Evolutionary conservation across 2,113 vertebrate species (phyloP).

Genomic region (Egretta garzetta): DNA sequence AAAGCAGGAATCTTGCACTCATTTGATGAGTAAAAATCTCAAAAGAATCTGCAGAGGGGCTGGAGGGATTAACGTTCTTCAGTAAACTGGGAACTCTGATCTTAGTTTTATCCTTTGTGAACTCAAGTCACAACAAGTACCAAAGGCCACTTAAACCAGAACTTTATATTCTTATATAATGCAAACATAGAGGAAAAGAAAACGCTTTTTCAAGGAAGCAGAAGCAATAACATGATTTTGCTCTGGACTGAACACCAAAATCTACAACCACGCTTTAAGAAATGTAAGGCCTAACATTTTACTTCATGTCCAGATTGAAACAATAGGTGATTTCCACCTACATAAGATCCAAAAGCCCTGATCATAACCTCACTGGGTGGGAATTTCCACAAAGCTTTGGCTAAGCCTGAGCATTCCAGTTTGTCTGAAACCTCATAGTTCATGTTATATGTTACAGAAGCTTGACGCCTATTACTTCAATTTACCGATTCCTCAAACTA

Average conservation of each 20-base stretch:
- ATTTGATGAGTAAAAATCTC: not conserved
- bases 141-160: not conserved
- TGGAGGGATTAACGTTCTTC: not conserved
- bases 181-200: not conserved
- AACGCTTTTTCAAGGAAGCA: not conserved
- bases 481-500: not conserved
- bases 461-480: not conserved
- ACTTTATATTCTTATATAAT: not conserved
- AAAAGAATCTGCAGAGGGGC: not conserved
- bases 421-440: not conserved
- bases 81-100: not conserved
- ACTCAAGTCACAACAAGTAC: not conserved
- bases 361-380: not conserved
- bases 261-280: not conserved
- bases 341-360: not conserved
- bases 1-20: not conserved
- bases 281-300: accelerated
- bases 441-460: accelerated
- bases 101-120: not conserved
- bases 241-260: not conserved
- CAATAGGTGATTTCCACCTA: not conserved
- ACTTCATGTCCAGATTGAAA: not conserved
- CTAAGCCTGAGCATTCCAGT: not conserved
- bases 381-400: not conserved
- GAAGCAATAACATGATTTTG: not conserved